Base-by-base conservation (phyloP, 2,888 invertebrate species). In the Acanthoscelides obtectus region DNA sequence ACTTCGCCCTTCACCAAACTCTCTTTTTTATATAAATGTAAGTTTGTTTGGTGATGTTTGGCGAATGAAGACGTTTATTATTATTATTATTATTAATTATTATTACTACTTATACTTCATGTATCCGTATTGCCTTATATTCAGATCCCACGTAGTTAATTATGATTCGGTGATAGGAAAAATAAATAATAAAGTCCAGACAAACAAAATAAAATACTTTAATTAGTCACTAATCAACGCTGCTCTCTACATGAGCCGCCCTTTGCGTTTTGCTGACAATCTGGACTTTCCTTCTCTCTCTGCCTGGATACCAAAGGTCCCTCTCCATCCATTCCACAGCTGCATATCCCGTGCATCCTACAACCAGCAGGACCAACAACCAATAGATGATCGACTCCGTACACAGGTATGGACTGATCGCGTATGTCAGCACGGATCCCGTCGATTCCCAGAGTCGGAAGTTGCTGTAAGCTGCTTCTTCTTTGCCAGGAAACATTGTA, bases 401-500 rank as follows among this genome's bases (percentile, higher is more conserved):
- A 80, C 94, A 94, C 4, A 95, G 85, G 80, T 91, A 92, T 1
- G 94, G 92, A 67, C 93, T 95, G 72, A 93, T 91, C 0, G 91
- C 90, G 80, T 96, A 97, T 0, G 95, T 92, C 71, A 96, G 89
- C 19, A 96, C 95, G 72, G 96, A 96, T 69, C 97, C 97, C 0
- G 94, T 90, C 0, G 96, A 92, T 84, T 97, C 96, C 96, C 96
- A 97, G 69, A 97, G 86, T 8, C 96, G 89, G 85, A 97, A 97
- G 86, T 96, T 97, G 76, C 96, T 95, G 85, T 95, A 97, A 0
- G 96, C 94, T 0, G 96, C 95, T 81, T 96, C 96, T 80, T 96
- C 92, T 79, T 93, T 89, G 20, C 93, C 92, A 0, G 93, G 93
- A 81, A 97, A 96, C 71, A 97, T 85, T 70, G 94, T 92, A 6